These are phyloP conservation scores for Amphiura filiformis DNA, from an alignment of 35 echinoderm and acorn worm species.

Conservation along the genomic window DNA sequence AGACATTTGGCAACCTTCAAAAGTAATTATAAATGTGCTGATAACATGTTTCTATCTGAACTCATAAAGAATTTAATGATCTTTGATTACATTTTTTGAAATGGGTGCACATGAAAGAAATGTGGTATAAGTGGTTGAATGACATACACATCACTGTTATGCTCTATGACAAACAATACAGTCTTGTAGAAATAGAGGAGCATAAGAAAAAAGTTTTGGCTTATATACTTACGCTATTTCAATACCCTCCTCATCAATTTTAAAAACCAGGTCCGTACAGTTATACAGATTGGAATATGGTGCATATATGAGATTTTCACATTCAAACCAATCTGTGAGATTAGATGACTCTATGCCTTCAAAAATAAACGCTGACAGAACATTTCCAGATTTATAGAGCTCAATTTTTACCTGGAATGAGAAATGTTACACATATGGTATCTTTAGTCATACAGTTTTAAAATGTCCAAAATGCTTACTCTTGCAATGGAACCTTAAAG, in stretches of 20 bases:
- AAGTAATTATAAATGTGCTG: no score
- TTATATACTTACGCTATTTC: slow-evolving; percentile 65
- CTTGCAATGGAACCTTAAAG: neutral
- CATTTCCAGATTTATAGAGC: slow-evolving; percentile 27
- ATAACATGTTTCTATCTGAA: no score
- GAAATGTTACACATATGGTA: neutral
- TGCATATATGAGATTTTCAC: slow-evolving; percentile 44
- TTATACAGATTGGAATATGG: slow-evolving; percentile 30
- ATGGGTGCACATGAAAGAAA: no score
- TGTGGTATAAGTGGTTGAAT: no score
- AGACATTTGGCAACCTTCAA: no score
- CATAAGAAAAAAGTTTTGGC: no score
- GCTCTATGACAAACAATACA: neutral
- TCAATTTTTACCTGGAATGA: slow-evolving; percentile 56
- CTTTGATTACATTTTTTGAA: no score
- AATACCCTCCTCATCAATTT: slow-evolving; percentile 1
- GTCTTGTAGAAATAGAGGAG: no score
- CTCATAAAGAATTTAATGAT: no score
- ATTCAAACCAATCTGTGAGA: slow-evolving; percentile 49
- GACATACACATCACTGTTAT: no score
- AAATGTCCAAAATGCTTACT: neutral
- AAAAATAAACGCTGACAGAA: slow-evolving; percentile 25
- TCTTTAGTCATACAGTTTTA: neutral
- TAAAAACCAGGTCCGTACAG: slow-evolving; percentile 2
- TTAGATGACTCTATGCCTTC: neutral